A percentile compares a stretch with the other conserved stretches of the same genome.
Evolutionary conservation across 1,140 invertebrate genomes (phyloP).

Genomic region (Uloborus diversus): DNA sequence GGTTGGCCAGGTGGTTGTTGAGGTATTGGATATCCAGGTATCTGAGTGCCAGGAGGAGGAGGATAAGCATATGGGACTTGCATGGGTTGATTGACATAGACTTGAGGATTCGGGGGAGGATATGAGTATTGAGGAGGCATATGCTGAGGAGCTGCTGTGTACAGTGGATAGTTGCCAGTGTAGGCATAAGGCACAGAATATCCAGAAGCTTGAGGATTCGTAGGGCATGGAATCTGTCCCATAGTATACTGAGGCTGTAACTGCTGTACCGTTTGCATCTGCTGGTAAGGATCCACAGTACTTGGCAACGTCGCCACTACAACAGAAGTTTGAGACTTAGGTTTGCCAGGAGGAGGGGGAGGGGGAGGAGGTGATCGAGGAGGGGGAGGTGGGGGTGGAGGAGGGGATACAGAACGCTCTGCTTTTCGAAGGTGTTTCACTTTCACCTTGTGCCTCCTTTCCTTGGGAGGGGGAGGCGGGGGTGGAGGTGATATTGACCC

Average conservation of each 20-base stretch:
- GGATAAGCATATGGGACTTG: slow-evolving; percentile 32
- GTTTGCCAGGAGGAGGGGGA: slow-evolving; percentile 54
- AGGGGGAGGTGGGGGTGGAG: slow-evolving; percentile 23
- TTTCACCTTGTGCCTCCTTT: slow-evolving; percentile 39
- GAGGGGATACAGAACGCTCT: not conserved
- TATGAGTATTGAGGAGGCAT: slow-evolving; percentile 18
- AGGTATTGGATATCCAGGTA: slow-evolving; percentile 28
- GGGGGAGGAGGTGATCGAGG: slow-evolving; percentile 50
- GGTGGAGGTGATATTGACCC: slow-evolving; percentile 41
- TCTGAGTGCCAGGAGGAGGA: slow-evolving; percentile 16
- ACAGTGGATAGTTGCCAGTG: slow-evolving; percentile 44
- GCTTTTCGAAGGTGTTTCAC: slow-evolving; percentile 36
- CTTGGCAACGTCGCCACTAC: not conserved
- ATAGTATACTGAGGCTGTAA: slow-evolving; percentile 15
- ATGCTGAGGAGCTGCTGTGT: slow-evolving; percentile 29
- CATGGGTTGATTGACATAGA: slow-evolving; percentile 6
- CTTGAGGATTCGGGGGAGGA: slow-evolving; percentile 15
- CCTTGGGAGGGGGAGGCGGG: slow-evolving; percentile 54
- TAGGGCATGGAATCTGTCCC: not conserved
- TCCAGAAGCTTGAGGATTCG: slow-evolving; percentile 14
- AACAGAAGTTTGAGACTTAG: not conserved
- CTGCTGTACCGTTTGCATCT: slow-evolving; percentile 15
- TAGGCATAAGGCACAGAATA: slow-evolving; percentile 55
- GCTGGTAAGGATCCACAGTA: slow-evolving; percentile 44
- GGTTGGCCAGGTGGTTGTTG: slow-evolving; percentile 35